These are phyloP conservation scores for Vespertilio murinus DNA, from an alignment of 2,797 vertebrate species.

Conservation along the genomic window DNA sequence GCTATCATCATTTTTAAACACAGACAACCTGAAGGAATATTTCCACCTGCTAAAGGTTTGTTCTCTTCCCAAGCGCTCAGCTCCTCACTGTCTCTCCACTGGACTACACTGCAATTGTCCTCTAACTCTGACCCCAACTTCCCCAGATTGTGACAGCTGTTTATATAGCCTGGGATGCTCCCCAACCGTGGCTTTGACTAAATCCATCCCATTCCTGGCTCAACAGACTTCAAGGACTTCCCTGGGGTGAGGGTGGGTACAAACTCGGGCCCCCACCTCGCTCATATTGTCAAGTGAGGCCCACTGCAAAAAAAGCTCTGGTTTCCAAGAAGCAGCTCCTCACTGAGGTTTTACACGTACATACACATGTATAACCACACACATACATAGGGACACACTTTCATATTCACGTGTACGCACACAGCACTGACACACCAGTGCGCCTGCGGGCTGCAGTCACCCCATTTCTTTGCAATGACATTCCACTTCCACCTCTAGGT, in stretches of 20 bases:
- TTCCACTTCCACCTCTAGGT: neutral
- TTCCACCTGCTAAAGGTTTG: neutral
- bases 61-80: slow-evolving; percentile 6
- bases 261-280: neutral
- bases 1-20: neutral
- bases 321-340: neutral
- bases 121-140: neutral
- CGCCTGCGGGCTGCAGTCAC: neutral
- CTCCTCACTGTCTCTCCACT: neutral
- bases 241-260: no score
- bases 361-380: no score
- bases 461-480: neutral
- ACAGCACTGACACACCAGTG: neutral
- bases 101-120: neutral
- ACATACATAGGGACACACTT: neutral
- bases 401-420: neutral
- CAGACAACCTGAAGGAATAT: slow-evolving; percentile 25
- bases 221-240: neutral
- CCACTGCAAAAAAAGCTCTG: neutral
- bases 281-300: neutral
- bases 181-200: neutral
- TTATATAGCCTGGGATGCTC: neutral
- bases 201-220: neutral
- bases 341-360: neutral
- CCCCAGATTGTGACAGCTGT: neutral